Base-by-base conservation (phyloP, 2,113 vertebrate species). In the Pica pica region DNA sequence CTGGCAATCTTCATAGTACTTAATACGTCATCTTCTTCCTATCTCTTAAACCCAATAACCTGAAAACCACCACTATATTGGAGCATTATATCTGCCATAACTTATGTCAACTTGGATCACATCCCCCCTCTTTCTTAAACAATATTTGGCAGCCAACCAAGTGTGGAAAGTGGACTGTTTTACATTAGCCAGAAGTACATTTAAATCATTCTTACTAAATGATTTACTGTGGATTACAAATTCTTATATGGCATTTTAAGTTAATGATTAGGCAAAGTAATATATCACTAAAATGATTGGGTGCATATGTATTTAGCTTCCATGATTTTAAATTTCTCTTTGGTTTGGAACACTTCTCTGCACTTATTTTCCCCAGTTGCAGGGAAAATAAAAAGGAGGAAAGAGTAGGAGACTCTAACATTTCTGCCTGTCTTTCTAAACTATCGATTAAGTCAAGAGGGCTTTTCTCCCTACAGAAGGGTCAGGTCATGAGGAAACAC, bases 181-280 rank as follows among this genome's bases (percentile, higher is more conserved):
- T 93, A 84, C 92, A 97, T 98, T 98, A 98, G 97, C 96, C 96
- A 97, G 91, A 97, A 96, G 89, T 88, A 94, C 89, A 96, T 96
- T 97, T 97, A 98, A 98, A 98, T 98, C 94, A 97, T 97, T 96
- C 85, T 95, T 96, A 69, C 78, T 89, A 95, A 97, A 97, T 98
- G 96, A 98, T 98, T 98, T 98, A 98, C 83, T 93, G 92, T 80
- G 76, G 94, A 97, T 97, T 97, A 97, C 96, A 95, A 96, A 98
- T 97, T 98, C 97, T 98, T 98, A 96, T 95, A 95, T 67, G 52
- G 92, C 95, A 97, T 95, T 97, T 97, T 93, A 97, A 97, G 93
- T 97, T 98, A 97, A 97, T 97, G 97, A 97, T 98, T 97, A 98
- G 86, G 83, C 89, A 87, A 96, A 97, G 91, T 90, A 93, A 97